Evolutionary conservation across 1,140 invertebrate species (phyloP).

Genomic region (Drosophila nebulosa): DNA sequence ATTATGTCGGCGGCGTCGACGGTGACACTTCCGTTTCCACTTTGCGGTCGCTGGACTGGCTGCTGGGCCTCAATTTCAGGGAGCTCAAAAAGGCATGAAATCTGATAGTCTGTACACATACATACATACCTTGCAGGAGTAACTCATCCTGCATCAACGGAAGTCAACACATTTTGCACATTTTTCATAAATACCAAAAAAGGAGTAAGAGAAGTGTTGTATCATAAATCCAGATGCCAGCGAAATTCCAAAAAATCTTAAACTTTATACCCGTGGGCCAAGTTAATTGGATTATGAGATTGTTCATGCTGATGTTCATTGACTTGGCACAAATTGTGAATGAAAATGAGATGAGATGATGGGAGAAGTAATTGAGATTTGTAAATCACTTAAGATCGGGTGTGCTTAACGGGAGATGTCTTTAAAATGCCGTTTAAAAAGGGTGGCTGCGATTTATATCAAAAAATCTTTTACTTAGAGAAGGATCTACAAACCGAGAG

Average conservation of each 20-base stretch:
- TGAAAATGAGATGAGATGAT: not conserved
- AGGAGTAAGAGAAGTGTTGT: not conserved
- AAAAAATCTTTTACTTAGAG: no score
- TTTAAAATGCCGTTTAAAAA: no score
- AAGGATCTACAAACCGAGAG: no score
- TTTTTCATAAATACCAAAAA: slow-evolving; percentile 19
- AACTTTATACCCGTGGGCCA: slow-evolving; percentile 59
- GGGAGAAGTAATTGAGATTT: not conserved
- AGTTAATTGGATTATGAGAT: not conserved
- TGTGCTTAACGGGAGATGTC: no score
- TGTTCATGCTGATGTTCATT: slow-evolving; percentile 31
- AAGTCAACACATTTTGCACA: slow-evolving; percentile 51
- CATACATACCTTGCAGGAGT: no score
- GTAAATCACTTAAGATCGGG: not conserved
- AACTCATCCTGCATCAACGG: slow-evolving; percentile 37
- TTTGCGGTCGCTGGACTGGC: slow-evolving; percentile 66
- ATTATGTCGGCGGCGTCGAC: slow-evolving; percentile 34
- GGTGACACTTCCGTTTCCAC: slow-evolving; percentile 78
- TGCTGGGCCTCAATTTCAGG: slow-evolving; percentile 41
- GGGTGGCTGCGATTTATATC: no score
- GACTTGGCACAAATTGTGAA: slow-evolving; percentile 37
- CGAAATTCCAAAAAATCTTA: slow-evolving; percentile 40
- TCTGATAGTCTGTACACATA: slow-evolving; percentile 29
- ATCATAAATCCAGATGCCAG: slow-evolving; percentile 24
- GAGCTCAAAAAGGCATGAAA: slow-evolving; percentile 32